Conservation (phyloP, 2,888 invertebrate species). For the Oscheius sp. region DNA sequence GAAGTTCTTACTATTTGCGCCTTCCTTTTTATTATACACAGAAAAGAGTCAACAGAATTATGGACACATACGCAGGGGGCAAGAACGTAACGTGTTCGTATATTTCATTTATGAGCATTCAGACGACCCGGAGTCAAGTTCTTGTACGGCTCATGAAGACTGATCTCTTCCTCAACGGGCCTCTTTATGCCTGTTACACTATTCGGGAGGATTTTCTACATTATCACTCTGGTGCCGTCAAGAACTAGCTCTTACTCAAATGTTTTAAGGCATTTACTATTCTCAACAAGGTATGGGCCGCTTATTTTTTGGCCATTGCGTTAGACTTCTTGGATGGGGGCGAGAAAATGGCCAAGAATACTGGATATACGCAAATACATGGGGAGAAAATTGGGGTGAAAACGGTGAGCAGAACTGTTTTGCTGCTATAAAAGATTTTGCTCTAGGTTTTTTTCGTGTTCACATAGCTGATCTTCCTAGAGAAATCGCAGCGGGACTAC, state of each 20-base stretch:
- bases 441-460: background rate
- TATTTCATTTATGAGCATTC: background rate
- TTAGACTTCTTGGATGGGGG: background rate
- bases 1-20: background rate
- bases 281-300: background rate
- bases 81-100: background rate
- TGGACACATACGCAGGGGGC: background rate
- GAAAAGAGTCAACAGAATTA: background rate
- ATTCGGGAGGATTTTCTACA: conserved; percentile 5
- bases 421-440: background rate
- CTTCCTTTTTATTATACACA: background rate
- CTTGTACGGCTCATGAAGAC: background rate
- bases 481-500: background rate
- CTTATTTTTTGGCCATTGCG: background rate
- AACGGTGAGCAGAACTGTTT: background rate
- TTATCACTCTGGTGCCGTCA: background rate
- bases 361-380: conserved; percentile 7
- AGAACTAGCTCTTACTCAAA: background rate
- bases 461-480: background rate
- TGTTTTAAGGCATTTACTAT: background rate
- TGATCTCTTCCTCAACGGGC: background rate
- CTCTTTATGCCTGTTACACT: background rate
- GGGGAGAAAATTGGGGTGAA: conserved; percentile 7
- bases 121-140: background rate
- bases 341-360: background rate